Base-by-base conservation (phyloP, 2,888 invertebrate genomes). In the Pristionchus mayeri region DNA sequence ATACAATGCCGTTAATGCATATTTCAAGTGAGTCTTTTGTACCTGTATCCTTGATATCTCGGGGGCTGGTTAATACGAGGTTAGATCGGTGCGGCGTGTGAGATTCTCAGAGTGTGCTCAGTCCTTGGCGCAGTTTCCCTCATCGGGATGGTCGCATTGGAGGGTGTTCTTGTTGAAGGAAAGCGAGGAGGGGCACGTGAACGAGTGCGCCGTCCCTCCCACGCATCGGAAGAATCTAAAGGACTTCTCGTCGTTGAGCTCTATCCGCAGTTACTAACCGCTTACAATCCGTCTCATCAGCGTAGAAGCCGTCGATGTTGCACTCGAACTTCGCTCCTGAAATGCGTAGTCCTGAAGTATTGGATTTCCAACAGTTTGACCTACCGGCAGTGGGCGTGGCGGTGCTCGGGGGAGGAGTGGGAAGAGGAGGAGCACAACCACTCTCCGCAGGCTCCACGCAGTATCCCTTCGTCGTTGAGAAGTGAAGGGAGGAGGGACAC, bases 221-320 rank as follows among this genome's bases (percentile, higher is more conserved):
- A 91, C 92, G 67, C 92, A 92, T 11, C 92, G 87, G 81, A 89
- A 89, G 85, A 92, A 92, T 83, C 90, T 91, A 57, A 81, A 78
- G 16, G 24, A 11, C 13, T 24, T 48, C 44, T 44, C 27, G 16
- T 21, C 21, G 21, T 4, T 3, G 9, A 34, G 50, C 9, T 16
- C 2, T 6, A n/a, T 16, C 2, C 1, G 27, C 27, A 21, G 80
- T 40, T 2, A 40, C 37, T 57, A 27, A 84, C 85, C 85, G 57
- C 34, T 57, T 71, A 34, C 85, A 85, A n/a, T 85, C 85, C 16
- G n/a, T 71, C 52, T 54, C 57, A 40, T 85, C 85, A 34, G 85
- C 54, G 40, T 85, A 92, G 86, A 92, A 92, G 6, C 92, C 92
- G 57, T 92, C 92, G 6, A 86, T 78, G 1, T 85, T 83, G 85